Evolutionary conservation across 2,113 vertebrate genomes (phyloP).

Genomic region (Oryzias curvinotus): DNA sequence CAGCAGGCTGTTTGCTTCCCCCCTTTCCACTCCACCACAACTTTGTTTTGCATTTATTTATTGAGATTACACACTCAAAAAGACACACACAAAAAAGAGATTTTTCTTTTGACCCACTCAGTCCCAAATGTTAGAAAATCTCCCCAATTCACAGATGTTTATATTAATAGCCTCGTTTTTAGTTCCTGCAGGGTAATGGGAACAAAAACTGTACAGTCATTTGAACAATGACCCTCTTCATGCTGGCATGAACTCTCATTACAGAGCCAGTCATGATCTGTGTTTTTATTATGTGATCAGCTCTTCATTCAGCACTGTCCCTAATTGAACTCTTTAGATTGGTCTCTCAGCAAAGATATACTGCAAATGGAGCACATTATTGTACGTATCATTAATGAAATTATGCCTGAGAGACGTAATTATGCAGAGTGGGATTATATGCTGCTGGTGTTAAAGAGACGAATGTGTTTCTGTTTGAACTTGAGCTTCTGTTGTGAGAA

Average conservation of each 20-base stretch:
- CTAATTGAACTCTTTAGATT: constrained; percentile 69
- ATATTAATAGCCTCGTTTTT: constrained; percentile 47
- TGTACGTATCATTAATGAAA: constrained; percentile 5
- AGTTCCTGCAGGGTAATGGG: constrained; percentile 53
- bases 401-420: constrained; percentile 34
- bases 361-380: constrained; percentile 55
- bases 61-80: constrained; percentile 42
- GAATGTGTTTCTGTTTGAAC: too few relatives aligned
- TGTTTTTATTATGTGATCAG: constrained; percentile 66
- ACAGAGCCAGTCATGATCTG: constrained; percentile 59
- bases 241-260: constrained; percentile 55
- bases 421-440: constrained; percentile 3
- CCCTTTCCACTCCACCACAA: constrained; percentile 21
- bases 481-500: too few relatives aligned
- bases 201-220: constrained; percentile 32
- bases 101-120: constrained; percentile 46
- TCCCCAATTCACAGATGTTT: constrained; percentile 32
- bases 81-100: constrained; percentile 10
- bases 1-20: constrained; percentile 60
- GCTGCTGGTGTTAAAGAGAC: too few relatives aligned
- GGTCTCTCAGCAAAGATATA: constrained; percentile 48
- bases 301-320: constrained; percentile 55
- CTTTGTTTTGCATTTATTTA: constrained; percentile 33
- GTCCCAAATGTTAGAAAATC: constrained; percentile 41
- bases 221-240: constrained; percentile 54